Base-by-base conservation (phyloP, 1,140 invertebrate genomes). In the Coenobita brevimanus region DNA sequence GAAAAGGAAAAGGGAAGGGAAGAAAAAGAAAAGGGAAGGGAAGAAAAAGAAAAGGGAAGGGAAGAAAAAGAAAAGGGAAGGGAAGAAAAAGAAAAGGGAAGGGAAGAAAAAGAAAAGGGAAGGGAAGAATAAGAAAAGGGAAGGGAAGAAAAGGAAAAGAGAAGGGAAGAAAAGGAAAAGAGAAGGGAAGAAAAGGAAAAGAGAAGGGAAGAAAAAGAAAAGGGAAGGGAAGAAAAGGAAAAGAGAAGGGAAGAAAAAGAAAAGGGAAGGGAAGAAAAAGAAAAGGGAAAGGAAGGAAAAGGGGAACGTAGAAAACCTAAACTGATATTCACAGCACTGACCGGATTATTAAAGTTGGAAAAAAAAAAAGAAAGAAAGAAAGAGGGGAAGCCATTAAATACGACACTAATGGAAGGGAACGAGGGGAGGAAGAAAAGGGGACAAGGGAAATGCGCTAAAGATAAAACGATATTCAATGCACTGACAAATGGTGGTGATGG, bases 171-270 rank as follows among this genome's bases (percentile, higher is more conserved):
- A n/a, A 67, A n/a, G n/a, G 64, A 67, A n/a, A 67, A 24, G n/a
- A 24, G 8, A 8, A 67, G 30, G n/a, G n/a, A 67, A 24, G 8
- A 24, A 24, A n/a, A 67, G 64, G n/a, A n/a, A 67, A n/a, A 67
- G 64, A 67, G 64, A 67, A n/a, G n/a, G 64, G n/a, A n/a, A 67
- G 64, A 67, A n/a, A 67, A n/a, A 67, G 64, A 67, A n/a, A 69
- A 27, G 1, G 64, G 27, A 27, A 69, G 64, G 27, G 64, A 69
- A 38, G 41, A 38, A 46, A 38, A 76, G 41, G 41, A 27, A 41
- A 38, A 46, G 73, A 76, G 36, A 41, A 27, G 27, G 73, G 41
- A 15, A 76, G 73, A 76, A 17, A 76, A 24, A 75, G 2, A 43
- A 33, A 75, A 24, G 36, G 71, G 36, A 33, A 75, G 4, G 36